Evolutionary conservation across 2,113 vertebrate genomes (phyloP), one percentile per base, ranked within the genome.

Genomic region (Solea senegalensis): DNA sequence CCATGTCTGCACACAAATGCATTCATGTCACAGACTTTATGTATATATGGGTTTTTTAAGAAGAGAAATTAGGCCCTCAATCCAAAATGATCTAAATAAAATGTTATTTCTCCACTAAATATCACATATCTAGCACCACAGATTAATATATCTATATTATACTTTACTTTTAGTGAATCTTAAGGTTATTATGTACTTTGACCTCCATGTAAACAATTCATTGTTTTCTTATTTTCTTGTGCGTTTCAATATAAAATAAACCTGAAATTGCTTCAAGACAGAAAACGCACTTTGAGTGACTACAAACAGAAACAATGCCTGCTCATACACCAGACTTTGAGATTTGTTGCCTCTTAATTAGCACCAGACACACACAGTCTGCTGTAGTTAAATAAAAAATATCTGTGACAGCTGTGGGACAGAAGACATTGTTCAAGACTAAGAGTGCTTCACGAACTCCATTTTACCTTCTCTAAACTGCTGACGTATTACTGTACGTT

Each of bases 281-380:
- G 66, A 52, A 69, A 67, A 54, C 43, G 69, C 69, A 50, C 46
- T 60, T 26, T 4, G 21, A 58, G 26, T 64, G 78, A 72, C 62
- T 34, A 51, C 64, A 79, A 66, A 78, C 48, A 56, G 52, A 65
- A 62, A 71, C 48, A 27, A 48, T 48, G 59, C 16, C 62, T 81
- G 56, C 59, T 65, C 10, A 15, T 75, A 16, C 40, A 56, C 58
- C 55, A 83, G 62, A 43, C 28, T 34, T 57, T 66, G 64, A 83
- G 55, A 84, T 80, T 84, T 67, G 70, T 59, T 71, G 68, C 62
- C 60, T 65, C 21, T 74, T 85, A 89, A 85, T 85, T 84, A 52
- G 15, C 58, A 40, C 43, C 80, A 87, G 81, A 2, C 54, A 16
- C 66, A 55, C 39, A 55, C 39, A 55, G 50, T 48, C 67, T 48